Evolutionary conservation across 2,113 vertebrate genomes (phyloP), one percentile per base, ranked within the genome.

Genomic region (Odocoileus virginianus): DNA sequence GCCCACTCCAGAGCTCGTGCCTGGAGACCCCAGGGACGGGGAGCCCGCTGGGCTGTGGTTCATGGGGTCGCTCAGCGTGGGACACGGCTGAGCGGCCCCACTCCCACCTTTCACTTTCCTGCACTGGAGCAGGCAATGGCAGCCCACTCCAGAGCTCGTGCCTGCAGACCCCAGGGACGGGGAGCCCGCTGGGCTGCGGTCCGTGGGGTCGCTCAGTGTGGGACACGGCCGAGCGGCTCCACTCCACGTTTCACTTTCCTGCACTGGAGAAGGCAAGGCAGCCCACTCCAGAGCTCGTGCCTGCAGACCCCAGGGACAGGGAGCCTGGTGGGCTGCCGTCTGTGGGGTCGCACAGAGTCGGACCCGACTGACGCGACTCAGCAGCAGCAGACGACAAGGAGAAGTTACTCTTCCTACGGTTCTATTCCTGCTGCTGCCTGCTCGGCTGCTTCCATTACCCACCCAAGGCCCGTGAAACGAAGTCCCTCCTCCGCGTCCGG

Each of bases 241-340:
- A 36, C 36, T 36, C 36, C 36, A 36, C 36, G 2, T 36, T 36
- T 36, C 36, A 36, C 36, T 36, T 36, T 36, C 36, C 36, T 36
- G 36, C 36, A 36, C 36, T 36, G 36, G 36, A 36, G 36, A 2
- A 36, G 36, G 36, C 36, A 36, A 36, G 64, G 64, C 33, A 67
- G 2, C 64, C 64, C 33, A 10, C 0, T 19, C 33, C 64, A 67
- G 64, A 2, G 4, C 10, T 67, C 64, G 19, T 10, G 8, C 33
- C 17, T 67, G 33, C 17, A 36, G 33, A 67, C 21, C 64, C 4
- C 17, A 0, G 33, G 64, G 33, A 36, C 0, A 33, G 0, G 1
- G 64, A 36, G 64, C 64, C 64, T 21, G 0, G 33, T 67, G 33
- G 33, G 33, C 33, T 67, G 64, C 64, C 4, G 0, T 36, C 33